Base-by-base conservation (phyloP, 2,113 vertebrate genomes). In the Pterophyllum scalare region DNA sequence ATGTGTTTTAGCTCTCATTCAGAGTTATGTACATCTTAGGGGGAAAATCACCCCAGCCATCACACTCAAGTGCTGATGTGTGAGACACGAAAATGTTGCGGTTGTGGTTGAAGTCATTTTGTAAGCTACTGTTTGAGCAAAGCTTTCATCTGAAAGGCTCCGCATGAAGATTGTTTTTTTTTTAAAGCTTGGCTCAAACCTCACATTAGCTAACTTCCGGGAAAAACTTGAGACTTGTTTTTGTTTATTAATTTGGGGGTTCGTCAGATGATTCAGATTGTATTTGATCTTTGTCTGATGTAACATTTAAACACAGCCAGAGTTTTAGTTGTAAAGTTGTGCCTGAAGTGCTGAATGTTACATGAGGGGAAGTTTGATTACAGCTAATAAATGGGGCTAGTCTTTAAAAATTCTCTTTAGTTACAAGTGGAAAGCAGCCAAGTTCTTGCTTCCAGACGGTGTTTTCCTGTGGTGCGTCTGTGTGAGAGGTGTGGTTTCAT, bases 361-460 rank as follows among this genome's bases (percentile, higher is more conserved):
- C 22, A 77, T 52, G 24, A 74, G 49, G 35, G 14, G 43, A 74
- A 61, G 40, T 72, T 80, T 76, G 49, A 67, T 79, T 84, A 12
- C n/a, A 22, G 31, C 46, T 70, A 74, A 31, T 82, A 57, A 75
- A 83, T 20, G 49, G 3, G 10, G 19, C 22, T 11, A 3, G 20
- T 52, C 20, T 35, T 40, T 13, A 85, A 87, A 83, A 83, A 60
- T 17, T 59, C 43, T 77, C 24, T 79, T 62, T 80, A 31, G 52
- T 59, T 72, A 17, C 46, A 33, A 72, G 59, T 77, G 86, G 80
- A 81, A 59, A 79, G 59, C 72, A 1, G 86, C 58, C 61, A 75
- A 59, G 46, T 38, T 67, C 58, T 77, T 14, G 33, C 33, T 80
- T 70, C 67, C 84, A 81, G 85, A 85, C 28, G 43, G 65, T 33